Evolutionary conservation across 1,140 invertebrate genomes (phyloP).

Genomic region (Rhopalosiphum padi): DNA sequence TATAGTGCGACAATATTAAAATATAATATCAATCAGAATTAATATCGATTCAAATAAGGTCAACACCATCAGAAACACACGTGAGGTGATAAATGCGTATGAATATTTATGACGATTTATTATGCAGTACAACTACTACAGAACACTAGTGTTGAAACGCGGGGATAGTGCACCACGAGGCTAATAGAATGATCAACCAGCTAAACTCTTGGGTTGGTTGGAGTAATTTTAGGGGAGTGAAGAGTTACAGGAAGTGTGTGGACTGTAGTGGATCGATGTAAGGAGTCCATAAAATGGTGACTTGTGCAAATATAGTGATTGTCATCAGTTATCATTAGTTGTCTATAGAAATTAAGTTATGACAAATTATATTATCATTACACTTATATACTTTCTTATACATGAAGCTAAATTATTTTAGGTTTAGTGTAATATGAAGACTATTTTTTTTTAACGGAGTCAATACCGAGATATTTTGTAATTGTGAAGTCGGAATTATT

Average conservation of each 20-base stretch:
- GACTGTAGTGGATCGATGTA: neutral
- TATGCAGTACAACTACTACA: no score
- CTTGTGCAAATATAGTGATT: neutral
- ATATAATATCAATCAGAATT: neutral
- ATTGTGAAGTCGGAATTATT: no score
- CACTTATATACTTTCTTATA: no score
- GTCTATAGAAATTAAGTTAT: no score
- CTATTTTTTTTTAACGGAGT: no score
- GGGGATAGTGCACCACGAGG: neutral
- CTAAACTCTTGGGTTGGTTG: neutral
- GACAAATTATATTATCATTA: no score
- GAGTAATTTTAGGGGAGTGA: neutral
- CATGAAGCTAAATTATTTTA: no score
- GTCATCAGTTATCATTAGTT: no score
- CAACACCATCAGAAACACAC: neutral
- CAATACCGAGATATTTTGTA: no score
- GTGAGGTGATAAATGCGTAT: neutral
- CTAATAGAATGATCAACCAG: neutral
- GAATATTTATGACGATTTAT: neutral
- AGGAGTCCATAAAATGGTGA: neutral
- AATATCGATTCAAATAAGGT: neutral
- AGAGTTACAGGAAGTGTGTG: neutral
- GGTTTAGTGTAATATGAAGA: no score
- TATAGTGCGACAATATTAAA: neutral
- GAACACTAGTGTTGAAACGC: neutral